These are phyloP conservation scores for Lemur catta DNA, from an alignment of 2,797 vertebrate genomes.

Conservation along the genomic window DNA sequence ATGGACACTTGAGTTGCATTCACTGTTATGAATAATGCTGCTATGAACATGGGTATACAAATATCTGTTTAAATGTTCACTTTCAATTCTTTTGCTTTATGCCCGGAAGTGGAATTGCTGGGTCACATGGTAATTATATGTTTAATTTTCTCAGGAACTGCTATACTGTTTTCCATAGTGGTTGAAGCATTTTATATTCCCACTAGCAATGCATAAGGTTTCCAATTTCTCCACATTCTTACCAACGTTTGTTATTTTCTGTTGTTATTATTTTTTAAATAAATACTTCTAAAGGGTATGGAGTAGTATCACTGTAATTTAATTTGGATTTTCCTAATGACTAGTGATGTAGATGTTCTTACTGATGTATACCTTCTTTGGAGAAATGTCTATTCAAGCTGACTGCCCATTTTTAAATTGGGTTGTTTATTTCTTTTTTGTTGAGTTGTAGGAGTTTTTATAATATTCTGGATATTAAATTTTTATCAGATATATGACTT, in stretches of 20 bases:
- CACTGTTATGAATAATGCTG: not conserved
- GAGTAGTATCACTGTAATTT: not conserved
- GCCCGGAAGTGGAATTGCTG: not conserved
- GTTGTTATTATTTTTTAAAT: not conserved
- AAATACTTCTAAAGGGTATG: not conserved
- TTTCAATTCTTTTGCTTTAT: not conserved
- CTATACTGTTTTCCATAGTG: not conserved
- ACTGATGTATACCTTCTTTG: not conserved
- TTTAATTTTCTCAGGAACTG: not conserved
- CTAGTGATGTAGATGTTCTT: not conserved
- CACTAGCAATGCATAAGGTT: too few species aligned
- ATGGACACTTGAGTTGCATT: not conserved
- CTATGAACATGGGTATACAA: not conserved
- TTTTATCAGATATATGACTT: not conserved
- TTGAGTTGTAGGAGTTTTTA: not conserved
- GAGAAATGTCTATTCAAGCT: not conserved
- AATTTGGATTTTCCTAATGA: not conserved
- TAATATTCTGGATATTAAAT: not conserved
- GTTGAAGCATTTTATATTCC: not conserved
- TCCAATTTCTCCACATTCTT: not conserved
- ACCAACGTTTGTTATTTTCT: not conserved
- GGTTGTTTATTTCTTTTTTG: not conserved
- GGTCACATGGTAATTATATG: not conserved
- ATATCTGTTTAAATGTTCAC: not conserved
- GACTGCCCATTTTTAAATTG: not conserved